Evolutionary conservation across 92 coral and sea anemone genomes (phyloP), one percentile per base, ranked within the genome.

Genomic region (Scolanthus callimorphus): DNA sequence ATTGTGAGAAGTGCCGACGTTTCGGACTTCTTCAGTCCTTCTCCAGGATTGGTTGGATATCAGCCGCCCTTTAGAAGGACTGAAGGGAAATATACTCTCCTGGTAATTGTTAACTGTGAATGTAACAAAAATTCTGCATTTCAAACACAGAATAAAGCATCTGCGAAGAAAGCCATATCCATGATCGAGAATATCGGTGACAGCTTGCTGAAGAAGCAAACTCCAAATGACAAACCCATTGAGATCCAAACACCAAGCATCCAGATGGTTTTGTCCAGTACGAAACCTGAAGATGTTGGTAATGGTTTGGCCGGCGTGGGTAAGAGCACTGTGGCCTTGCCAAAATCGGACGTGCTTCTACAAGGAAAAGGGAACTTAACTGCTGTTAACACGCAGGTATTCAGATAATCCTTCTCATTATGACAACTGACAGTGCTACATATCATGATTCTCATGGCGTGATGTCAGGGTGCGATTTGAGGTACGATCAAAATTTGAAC

Each of bases 321-420:
- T 25, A 57, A 58, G 27, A 81, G 88, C 55, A 20, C 43, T 4
- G 83, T 81, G 46, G 63, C 30, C 25, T 51, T 81, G 37, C 52
- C 52, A 9, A 20, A 46, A 11, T 10, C 12, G 23, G 52, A 20
- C 22, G 52, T 46, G 12, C 52, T 46, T 10, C 52, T 46, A 20
- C 12, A 19, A 19, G 26, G 50, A 3, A 61, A 53, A 17, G 51
- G 45, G 47, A 67, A 26, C 39, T 68, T 50, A 49, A 11, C 80
- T 1, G 60, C 63, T 31, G 75, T 87, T 21, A 90, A 87, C 50
- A 69, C 75, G 31, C 96, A 87, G 96, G 96, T 83, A 57, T 27
- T 1, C 20, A 34, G n/a, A n/a, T n/a, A n/a, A n/a, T n/a, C n/a
- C n/a, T n/a, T n/a, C n/a, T n/a, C n/a, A n/a, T n/a, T n/a, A n/a